Evolutionary conservation across 2,888 invertebrate genomes (phyloP).

Genomic region (Villa cingulata): DNA sequence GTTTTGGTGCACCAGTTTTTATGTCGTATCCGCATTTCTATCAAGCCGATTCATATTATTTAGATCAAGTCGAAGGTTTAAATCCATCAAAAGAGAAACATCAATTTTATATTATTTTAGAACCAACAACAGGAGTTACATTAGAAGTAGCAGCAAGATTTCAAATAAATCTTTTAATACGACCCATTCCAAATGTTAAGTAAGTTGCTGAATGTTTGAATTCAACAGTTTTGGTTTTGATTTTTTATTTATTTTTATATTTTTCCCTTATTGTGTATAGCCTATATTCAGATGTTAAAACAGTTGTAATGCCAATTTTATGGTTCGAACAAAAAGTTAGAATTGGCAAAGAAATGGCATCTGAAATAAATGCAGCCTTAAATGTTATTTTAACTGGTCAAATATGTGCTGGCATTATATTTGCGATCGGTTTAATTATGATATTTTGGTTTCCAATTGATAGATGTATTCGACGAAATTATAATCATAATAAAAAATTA

Average conservation of each 20-base stretch:
- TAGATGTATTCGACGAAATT: not conserved
- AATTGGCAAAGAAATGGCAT: slow-evolving; percentile 43
- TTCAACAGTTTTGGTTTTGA: slow-evolving; percentile 1
- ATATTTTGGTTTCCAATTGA: slow-evolving; percentile 30
- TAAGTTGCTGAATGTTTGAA: slow-evolving; percentile 34
- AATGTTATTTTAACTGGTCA: slow-evolving; percentile 41
- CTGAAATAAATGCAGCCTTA: slow-evolving; percentile 40
- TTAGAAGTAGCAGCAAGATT: slow-evolving; percentile 62
- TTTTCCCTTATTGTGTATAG: slow-evolving; percentile 40
- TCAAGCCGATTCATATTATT: slow-evolving; percentile 55
- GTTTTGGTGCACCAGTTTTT: slow-evolving; percentile 69
- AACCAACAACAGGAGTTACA: slow-evolving; percentile 62
- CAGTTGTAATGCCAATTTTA: slow-evolving; percentile 56
- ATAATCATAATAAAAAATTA: not conserved
- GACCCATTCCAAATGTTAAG: slow-evolving; percentile 49
- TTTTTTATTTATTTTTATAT: not conserved
- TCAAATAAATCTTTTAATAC: slow-evolving; percentile 63
- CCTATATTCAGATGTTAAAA: slow-evolving; percentile 51
- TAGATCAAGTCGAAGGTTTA: slow-evolving; percentile 52
- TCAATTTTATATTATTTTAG: slow-evolving; percentile 60
- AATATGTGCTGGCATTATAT: slow-evolving; percentile 38
- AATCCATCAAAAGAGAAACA: slow-evolving; percentile 53
- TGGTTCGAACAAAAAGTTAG: slow-evolving; percentile 63
- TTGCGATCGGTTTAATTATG: slow-evolving; percentile 35
- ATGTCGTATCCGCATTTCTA: slow-evolving; percentile 76